These are phyloP conservation scores for Oncopodura yosiiana DNA, from an alignment of 1,140 invertebrate genomes.

Conservation along the genomic window DNA sequence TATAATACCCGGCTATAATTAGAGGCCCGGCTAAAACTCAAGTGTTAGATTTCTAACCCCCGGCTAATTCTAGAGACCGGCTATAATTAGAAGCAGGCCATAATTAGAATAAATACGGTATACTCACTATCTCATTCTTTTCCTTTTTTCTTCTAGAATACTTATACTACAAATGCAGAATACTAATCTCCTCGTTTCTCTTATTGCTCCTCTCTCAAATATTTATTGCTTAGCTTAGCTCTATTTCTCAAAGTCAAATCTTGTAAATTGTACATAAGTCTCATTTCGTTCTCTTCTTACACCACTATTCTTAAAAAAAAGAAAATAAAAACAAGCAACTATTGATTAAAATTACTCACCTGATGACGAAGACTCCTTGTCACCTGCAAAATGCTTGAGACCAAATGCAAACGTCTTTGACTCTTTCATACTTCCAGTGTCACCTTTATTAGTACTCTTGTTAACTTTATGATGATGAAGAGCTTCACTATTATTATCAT, in stretches of 20 bases:
- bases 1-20: too few relatives aligned
- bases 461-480: too few relatives aligned
- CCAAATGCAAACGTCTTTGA: constrained; percentile 31
- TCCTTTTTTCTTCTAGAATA: not conserved
- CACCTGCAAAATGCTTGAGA: constrained; percentile 15
- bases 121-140: not conserved
- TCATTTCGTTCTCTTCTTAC: not conserved
- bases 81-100: too few relatives aligned
- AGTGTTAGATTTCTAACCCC: too few relatives aligned
- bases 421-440: constrained; percentile 29
- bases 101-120: too few relatives aligned
- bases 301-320: not conserved
- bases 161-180: not conserved
- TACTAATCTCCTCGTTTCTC: not conserved
- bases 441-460: too few relatives aligned
- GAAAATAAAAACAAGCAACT: not conserved
- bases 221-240: too few relatives aligned
- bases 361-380: not conserved
- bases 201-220: not conserved
- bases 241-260: too few relatives aligned
- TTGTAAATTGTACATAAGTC: not conserved
- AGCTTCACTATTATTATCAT: too few relatives aligned
- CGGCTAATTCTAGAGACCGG: too few relatives aligned
- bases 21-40: too few relatives aligned
- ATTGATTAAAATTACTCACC: not conserved